Base-by-base conservation (phyloP, 2,888 invertebrate genomes). In the Tetropium fuscum region DNA sequence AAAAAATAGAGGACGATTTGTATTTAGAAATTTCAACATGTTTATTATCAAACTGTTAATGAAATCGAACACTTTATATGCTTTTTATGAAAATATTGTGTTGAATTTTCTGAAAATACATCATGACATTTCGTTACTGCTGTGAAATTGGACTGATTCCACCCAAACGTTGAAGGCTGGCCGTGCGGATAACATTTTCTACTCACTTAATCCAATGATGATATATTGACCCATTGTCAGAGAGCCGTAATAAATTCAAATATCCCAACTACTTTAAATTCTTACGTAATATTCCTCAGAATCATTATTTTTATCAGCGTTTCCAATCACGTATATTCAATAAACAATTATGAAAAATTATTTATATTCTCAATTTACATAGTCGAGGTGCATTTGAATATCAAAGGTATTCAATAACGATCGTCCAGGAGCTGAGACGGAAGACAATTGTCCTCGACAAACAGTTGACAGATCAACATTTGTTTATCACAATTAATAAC, bases 401-500 rank as follows among this genome's bases (percentile, higher is more conserved):
- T 44, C 44, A 27, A 44, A 27, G 44, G 27, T 41, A 41, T 22
- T 20, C 41, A 41, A 47, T 15, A 48, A 38, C 38, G 15, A 20
- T 25, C 45, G 32, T 44, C 32, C 38, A 36, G 54, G 10, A 54
- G 54, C 36, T 27, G 43, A 32, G n/a, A 38, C 15, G 11, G 25
- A 16, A 16, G 44, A 20, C 44, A 49, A 43, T 41, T 25, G 56
- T 49, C 56, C 49, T 57, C 36, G 57, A 57, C 49, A 48, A 40
- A 49, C 43, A 25, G 32, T 20, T 43, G 57, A 57, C 57, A 49
- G 57, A 32, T 49, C 51, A 40, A 43, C 49, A 56, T 56, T 56
- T 48, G 48, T 56, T 56, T 38, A 41, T 48, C 56, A 49, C 49
- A 43, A 57, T 57, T 57, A 57, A 57, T 49, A 45, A 57, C 41